These are phyloP conservation scores for Chrysomela aeneicollis DNA, from an alignment of 2,888 invertebrate species.

Conservation along the genomic window DNA sequence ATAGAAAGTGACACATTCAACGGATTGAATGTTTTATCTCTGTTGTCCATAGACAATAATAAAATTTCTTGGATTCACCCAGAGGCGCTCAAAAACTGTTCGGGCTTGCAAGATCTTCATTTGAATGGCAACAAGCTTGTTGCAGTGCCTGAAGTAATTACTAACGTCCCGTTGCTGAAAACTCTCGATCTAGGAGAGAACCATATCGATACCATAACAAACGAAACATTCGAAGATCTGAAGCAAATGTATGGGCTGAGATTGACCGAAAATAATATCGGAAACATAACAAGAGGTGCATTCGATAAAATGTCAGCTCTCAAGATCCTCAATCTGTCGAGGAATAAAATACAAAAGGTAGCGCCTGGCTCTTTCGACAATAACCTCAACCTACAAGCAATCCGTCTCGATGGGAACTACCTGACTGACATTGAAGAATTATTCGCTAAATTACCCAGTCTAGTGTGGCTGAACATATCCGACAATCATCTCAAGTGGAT, in stretches of 20 bases:
- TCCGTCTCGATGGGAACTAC: slow-evolving; percentile 83
- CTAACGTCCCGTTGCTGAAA: slow-evolving; percentile 78
- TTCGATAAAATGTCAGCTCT: slow-evolving; percentile 81
- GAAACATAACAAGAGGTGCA: slow-evolving; percentile 79
- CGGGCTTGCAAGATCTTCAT: slow-evolving; percentile 82
- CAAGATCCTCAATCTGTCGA: slow-evolving; percentile 83
- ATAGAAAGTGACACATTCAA: slow-evolving; percentile 80
- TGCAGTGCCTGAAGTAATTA: slow-evolving; percentile 77
- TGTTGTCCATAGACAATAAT: slow-evolving; percentile 83
- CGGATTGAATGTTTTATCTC: slow-evolving; percentile 77
- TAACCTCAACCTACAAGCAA: slow-evolving; percentile 79
- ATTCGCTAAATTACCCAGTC: slow-evolving; percentile 80
- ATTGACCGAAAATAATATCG: slow-evolving; percentile 85
- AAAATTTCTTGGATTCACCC: slow-evolving; percentile 77
- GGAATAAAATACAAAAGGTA: slow-evolving; percentile 82
- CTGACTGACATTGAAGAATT: slow-evolving; percentile 80
- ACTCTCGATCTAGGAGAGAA: slow-evolving; percentile 88
- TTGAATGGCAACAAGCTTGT: slow-evolving; percentile 82
- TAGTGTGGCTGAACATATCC: slow-evolving; percentile 87
- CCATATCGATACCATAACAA: slow-evolving; percentile 78
- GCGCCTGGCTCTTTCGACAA: slow-evolving; percentile 81
- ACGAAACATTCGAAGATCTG: slow-evolving; percentile 82
- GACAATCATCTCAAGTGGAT: slow-evolving; percentile 85
- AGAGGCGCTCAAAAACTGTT: slow-evolving; percentile 79
- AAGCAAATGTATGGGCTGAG: slow-evolving; percentile 82